Evolutionary conservation across 2,888 invertebrate species (phyloP).

Genomic region (Drosophila sordidula): DNA sequence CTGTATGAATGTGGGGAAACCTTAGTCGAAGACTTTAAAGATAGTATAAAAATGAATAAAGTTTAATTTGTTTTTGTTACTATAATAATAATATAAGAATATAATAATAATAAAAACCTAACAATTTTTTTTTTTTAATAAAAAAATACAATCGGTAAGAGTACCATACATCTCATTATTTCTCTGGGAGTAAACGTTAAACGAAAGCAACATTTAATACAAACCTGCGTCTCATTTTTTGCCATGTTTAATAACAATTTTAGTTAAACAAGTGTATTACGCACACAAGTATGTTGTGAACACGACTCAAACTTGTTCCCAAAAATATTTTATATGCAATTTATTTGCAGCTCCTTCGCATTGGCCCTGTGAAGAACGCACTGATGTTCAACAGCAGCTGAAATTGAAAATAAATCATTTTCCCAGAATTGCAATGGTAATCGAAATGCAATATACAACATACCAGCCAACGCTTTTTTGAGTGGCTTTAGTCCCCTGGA

Average conservation of each 20-base stretch:
- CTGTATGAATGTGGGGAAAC: too few relatives aligned
- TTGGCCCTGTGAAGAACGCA: not conserved
- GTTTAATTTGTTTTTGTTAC: too few relatives aligned
- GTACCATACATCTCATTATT: not conserved
- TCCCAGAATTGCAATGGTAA: slow-evolving; percentile 33
- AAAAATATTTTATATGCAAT: slow-evolving; percentile 12
- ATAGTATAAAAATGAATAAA: too few relatives aligned
- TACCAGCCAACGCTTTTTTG: slow-evolving; percentile 25
- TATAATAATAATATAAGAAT: too few relatives aligned
- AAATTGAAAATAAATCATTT: slow-evolving; percentile 25
- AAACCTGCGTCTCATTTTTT: not conserved
- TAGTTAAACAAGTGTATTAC: too few relatives aligned
- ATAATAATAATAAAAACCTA: too few relatives aligned
- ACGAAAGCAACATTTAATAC: not conserved
- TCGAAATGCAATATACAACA: slow-evolving; percentile 50
- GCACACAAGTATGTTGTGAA: not conserved
- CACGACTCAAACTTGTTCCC: not conserved
- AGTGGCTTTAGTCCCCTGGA: slow-evolving; percentile 27
- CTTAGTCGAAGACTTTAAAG: too few relatives aligned
- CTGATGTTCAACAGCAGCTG: not conserved
- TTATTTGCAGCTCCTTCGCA: slow-evolving; percentile 15
- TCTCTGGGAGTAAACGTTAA: not conserved
- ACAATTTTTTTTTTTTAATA: too few relatives aligned
- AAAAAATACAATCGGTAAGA: too few relatives aligned
- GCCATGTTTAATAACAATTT: not conserved